phyloP scores from a whole-genome alignment of 2,888 invertebrate genomes.

The Oxystoma pomonae region DNA sequence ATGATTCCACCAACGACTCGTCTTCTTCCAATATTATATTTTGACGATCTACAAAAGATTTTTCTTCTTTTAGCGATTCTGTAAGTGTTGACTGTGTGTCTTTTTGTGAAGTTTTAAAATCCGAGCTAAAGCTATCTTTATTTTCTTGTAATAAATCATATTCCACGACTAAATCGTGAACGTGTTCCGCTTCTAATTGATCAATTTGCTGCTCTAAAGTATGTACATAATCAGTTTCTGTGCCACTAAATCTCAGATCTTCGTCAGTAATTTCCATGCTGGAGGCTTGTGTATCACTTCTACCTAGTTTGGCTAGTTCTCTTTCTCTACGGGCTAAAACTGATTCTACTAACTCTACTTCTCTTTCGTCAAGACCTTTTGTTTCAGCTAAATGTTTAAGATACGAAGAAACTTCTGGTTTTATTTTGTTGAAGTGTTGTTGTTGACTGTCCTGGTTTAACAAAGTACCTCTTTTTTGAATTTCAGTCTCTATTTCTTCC shows the following conservation, averaged over 20 bases:
- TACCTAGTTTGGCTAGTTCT: constrained; percentile 44
- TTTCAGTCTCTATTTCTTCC: constrained; percentile 53
- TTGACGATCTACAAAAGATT: constrained; percentile 32
- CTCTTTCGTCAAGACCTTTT: constrained; percentile 48
- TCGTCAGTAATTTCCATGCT: constrained; percentile 60
- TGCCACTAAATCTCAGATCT: constrained; percentile 67
- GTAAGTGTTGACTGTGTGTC: constrained; percentile 33
- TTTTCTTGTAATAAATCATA: constrained; percentile 32
- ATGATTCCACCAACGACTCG: constrained; percentile 35
- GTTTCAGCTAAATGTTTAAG: constrained; percentile 46
- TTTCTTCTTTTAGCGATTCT: constrained; percentile 37
- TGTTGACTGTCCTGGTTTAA: constrained; percentile 15
- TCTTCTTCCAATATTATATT: constrained; percentile 38
- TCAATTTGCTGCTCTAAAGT: constrained; percentile 45
- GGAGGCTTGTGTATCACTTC: constrained; percentile 51
- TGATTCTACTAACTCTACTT: constrained; percentile 50
- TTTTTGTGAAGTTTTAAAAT: constrained; percentile 35
- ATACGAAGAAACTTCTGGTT: constrained; percentile 46
- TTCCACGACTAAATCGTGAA: constrained; percentile 46
- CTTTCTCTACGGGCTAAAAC: constrained; percentile 49
- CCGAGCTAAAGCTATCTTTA: constrained; percentile 33
- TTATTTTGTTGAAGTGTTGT: constrained; percentile 27
- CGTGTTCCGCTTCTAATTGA: constrained; percentile 48
- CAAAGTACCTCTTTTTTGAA: constrained; percentile 44
- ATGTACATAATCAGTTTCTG: constrained; percentile 60